These are phyloP conservation scores for Hedya salicella DNA, from an alignment of 2,888 invertebrate species.

Conservation along the genomic window DNA sequence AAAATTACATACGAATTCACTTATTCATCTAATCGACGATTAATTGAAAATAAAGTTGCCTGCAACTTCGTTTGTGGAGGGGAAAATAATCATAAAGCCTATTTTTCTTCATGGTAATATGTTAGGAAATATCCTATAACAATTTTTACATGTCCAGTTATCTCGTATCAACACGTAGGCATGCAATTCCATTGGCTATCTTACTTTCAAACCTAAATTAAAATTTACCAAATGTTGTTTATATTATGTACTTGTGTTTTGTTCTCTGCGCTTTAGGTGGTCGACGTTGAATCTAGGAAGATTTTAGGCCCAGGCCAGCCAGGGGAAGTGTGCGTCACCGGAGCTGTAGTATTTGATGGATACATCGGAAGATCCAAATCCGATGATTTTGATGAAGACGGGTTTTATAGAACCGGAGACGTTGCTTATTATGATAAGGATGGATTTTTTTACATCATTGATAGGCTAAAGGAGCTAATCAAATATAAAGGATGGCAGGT, in stretches of 20 bases:
- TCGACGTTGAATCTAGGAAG: slow-evolving; percentile 63
- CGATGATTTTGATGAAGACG: slow-evolving; percentile 64
- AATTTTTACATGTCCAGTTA: too few relatives aligned
- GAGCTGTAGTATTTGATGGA: slow-evolving; percentile 64
- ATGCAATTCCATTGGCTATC: too few relatives aligned
- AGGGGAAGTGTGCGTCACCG: slow-evolving; percentile 70
- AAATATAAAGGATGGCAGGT: slow-evolving; percentile 74
- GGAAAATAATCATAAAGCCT: too few relatives aligned
- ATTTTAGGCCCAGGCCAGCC: slow-evolving; percentile 61
- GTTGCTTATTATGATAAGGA: slow-evolving; percentile 71
- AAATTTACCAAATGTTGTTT: too few relatives aligned
- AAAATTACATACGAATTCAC: too few relatives aligned
- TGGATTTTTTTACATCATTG: slow-evolving; percentile 67
- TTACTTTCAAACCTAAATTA: too few relatives aligned
- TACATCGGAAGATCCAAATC: slow-evolving; percentile 62
- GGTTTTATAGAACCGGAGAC: slow-evolving; percentile 70
- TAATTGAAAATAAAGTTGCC: too few relatives aligned
- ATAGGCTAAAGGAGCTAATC: slow-evolving; percentile 72
- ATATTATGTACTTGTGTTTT: not conserved
- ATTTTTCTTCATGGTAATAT: too few relatives aligned
- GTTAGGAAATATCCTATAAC: too few relatives aligned
- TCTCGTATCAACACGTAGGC: too few relatives aligned
- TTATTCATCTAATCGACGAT: too few relatives aligned
- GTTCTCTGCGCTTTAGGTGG: slow-evolving; percentile 58
- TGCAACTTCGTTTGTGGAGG: too few relatives aligned